Percentiles rank a stretch among this genome's conserved stretches.
Evolutionary conservation across 2,888 invertebrate species (phyloP).

Genomic region (Callimorpha dominula): DNA sequence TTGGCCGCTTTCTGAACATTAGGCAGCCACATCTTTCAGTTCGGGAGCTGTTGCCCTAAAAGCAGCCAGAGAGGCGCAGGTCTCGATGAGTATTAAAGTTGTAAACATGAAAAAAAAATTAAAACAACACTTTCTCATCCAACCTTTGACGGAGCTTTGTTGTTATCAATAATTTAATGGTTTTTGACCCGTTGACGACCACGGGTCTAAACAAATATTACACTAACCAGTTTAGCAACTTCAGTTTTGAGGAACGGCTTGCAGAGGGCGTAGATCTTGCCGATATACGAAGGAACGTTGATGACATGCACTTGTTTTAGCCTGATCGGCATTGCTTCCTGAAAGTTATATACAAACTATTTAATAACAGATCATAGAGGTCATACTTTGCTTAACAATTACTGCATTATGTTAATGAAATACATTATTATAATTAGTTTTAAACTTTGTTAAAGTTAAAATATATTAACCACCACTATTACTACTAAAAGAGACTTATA

Average conservation of each 20-base stretch:
- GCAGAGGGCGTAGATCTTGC: conserved; percentile 88
- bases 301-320: conserved; percentile 90
- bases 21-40: too few species aligned
- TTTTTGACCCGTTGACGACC: too few species aligned
- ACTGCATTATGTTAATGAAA: background rate
- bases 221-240: conserved; percentile 88
- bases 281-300: conserved; percentile 89
- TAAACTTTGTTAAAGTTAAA: background rate
- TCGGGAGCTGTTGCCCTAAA: too few species aligned
- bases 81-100: too few species aligned
- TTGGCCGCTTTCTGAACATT: too few species aligned
- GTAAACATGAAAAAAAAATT: too few species aligned
- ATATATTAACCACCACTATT: too few species aligned
- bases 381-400: background rate
- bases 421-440: background rate
- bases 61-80: too few species aligned
- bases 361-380: background rate
- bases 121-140: too few species aligned
- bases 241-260: conserved; percentile 90
- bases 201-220: conserved; percentile 8
- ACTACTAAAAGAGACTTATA: too few species aligned
- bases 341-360: conserved; percentile 42
- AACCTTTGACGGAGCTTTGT: too few species aligned
- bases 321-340: conserved; percentile 91
- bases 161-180: too few species aligned